Evolutionary conservation across 1,140 invertebrate genomes (phyloP), one percentile per base, ranked within the genome.

Genomic region (Nylanderia fulva): DNA sequence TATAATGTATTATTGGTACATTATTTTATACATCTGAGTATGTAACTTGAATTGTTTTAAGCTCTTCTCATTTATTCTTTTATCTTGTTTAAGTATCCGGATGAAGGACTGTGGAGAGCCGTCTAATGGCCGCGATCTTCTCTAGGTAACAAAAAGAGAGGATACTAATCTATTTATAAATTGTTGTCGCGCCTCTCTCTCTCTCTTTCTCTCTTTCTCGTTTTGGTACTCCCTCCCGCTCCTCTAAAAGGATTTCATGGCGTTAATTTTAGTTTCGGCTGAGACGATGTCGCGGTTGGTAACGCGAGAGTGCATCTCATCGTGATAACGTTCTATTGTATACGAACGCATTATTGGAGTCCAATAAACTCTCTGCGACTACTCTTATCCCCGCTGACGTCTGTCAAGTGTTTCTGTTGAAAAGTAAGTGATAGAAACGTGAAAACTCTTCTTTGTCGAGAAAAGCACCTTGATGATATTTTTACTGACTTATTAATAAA

Each of bases 211-310:
- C 24, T 61, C 15, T 58, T 21, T 71, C 36, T 72, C 64, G 29
- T 48, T 48, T 48, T 18, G 29, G 8, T 15, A 33, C 66, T 45
- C 71, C 18, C 60, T 63, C 29, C 15, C 61, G 56, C 39, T 45
- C 42, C 8, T 88, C 89, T 88, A 77, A 80, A 88, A 88, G 72
- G 85, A 92, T 92, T 91, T 90, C 60, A 84, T 87, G 89, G 84
- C 85, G 90, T 90, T 93, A 93, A 93, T 92, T 93, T 93, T 93
- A 93, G 93, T 93, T 92, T 93, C 89, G 74, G 74, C 84, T 68
- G 75, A 88, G 84, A 90, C 66, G 87, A 88, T 82, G 72, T 71
- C 87, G 82, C 74, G 87, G 75, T 79, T 84, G 61, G 84, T 77
- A 72, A 56, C 84, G 86, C 54, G 83, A 86, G 29, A 77, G 84